Conservation (phyloP, 2,113 vertebrate genomes). For the Leptocoma aspasia region DNA sequence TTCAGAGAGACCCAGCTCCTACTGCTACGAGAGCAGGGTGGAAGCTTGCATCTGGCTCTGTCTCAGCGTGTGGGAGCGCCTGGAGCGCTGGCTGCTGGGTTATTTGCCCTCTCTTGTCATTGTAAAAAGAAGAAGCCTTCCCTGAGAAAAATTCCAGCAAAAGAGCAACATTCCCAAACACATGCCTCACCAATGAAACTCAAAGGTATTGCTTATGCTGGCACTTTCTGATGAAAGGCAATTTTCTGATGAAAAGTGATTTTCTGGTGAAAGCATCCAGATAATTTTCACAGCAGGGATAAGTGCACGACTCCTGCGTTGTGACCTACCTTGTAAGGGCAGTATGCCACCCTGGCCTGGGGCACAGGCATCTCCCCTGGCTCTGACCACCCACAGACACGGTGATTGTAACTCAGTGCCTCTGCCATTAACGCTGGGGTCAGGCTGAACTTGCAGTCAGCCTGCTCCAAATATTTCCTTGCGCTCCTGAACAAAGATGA, state of each 20-base stretch:
- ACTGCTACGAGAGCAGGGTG: not conserved
- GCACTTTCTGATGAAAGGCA: not conserved
- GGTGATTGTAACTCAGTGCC: not conserved
- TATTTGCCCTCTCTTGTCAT: not conserved
- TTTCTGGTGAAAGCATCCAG: not conserved
- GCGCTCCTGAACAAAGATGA: not conserved
- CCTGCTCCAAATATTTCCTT: not conserved
- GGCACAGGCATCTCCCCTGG: rapidly evolving
- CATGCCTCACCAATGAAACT: not conserved
- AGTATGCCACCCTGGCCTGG: not conserved
- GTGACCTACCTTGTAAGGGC: not conserved
- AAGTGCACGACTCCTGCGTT: rapidly evolving
- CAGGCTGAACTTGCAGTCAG: not conserved
- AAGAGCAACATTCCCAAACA: not conserved
- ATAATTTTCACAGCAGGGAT: not conserved
- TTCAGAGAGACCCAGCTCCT: not conserved
- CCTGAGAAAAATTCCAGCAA: not conserved
- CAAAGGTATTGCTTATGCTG: not conserved
- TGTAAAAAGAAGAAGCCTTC: not conserved
- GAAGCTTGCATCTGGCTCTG: not conserved
- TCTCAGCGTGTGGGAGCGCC: not conserved
- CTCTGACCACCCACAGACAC: not conserved
- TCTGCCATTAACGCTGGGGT: not conserved
- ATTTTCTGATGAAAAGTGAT: not conserved
- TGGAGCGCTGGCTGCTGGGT: not conserved